Evolutionary conservation across 2,797 vertebrate species (phyloP), one percentile per base, ranked within the genome.

Genomic region (Premnoplex brunnescens): DNA sequence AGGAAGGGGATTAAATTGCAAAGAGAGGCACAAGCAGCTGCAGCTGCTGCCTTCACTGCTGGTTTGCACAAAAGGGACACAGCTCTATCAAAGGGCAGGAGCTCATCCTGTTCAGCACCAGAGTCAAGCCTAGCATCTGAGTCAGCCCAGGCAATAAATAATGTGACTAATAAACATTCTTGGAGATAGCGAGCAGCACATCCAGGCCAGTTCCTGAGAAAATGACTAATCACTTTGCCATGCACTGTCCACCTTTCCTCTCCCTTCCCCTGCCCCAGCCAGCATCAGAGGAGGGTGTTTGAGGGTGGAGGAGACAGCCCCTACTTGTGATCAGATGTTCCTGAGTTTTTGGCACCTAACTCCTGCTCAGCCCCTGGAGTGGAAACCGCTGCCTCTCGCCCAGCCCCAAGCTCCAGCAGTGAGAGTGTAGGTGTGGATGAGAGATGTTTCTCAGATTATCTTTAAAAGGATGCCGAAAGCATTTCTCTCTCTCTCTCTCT

Each of bases 161-260:
- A 48, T 3, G 4, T 44, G 63, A 73, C 67, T 77, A 85, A 66
- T 46, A 73, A 89, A 82, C 34, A 59, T 43, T 36, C 37, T 78
- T 3, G 0, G 60, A 55, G 52, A 67, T 41, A 79, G 26, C 1
- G 6, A 88, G 79, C 32, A 36, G 52, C 32, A 71, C 6, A 79
- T 12, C 23, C 48, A 54, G 56, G 49, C n/a, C 75, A 71, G 41
- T 93, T 94, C 92, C 81, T 77, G 14, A 27, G 88, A 96, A 94
- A 82, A 91, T 89, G 81, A 91, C 85, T 91, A 79, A 93, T 78
- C 37, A n/a, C 32, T 71, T 30, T 83, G 67, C 68, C 52, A 71
- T 0, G 52, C 24, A 32, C 36, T 26, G 13, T 30, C 28, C 1
- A 58, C 78, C 49, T 80, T 91, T 79, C 14, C 22, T 32, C 49